phyloP scores from a whole-genome alignment of 2,797 vertebrate species.

The Gymnopithys bicolor region DNA sequence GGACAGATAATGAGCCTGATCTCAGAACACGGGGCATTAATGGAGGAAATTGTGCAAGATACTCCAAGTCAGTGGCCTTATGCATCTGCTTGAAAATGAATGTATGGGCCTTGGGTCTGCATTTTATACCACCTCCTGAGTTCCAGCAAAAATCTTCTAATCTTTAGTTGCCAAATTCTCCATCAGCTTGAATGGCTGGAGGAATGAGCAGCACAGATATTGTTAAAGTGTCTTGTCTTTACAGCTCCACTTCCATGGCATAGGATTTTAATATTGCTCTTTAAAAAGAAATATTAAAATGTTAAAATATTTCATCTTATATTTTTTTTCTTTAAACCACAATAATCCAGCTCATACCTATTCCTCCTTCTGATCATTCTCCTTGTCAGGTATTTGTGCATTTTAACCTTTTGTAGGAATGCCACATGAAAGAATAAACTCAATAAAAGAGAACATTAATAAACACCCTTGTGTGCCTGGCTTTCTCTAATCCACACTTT shows the following conservation, averaged over 20 bases:
- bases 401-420: not conserved
- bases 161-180: not conserved
- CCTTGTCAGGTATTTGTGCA: not conserved
- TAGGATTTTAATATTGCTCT: not conserved
- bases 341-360: not conserved
- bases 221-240: not conserved
- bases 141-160: not conserved
- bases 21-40: fast-evolving
- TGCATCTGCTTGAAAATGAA: not conserved
- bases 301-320: not conserved
- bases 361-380: not conserved
- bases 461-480: not conserved
- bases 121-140: not conserved
- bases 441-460: not conserved
- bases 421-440: not conserved
- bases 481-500: not conserved
- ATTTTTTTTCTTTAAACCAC: not conserved
- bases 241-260: not conserved
- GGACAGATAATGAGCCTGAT: not conserved
- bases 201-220: not conserved
- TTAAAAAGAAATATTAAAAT: not conserved
- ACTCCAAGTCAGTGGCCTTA: not conserved
- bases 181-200: not conserved
- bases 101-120: not conserved
- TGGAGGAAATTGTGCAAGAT: not conserved